Conservation (phyloP, 1,140 invertebrate genomes). For the Amyelois transitella region DNA sequence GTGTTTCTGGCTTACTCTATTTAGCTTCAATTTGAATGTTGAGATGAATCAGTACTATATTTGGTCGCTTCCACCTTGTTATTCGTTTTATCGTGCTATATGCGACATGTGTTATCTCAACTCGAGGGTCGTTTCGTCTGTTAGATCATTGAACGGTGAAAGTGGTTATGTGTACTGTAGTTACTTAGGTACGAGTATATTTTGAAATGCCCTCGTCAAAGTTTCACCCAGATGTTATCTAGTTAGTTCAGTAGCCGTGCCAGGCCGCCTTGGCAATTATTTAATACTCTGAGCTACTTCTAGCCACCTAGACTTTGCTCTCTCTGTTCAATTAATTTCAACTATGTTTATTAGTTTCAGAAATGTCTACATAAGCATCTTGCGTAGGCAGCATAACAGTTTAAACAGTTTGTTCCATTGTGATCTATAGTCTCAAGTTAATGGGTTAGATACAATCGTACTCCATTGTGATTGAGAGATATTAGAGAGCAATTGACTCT, state of each 20-base stretch:
- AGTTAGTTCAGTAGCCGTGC: slow-evolving; percentile 32
- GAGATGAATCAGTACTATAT: background rate
- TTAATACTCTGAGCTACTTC: slow-evolving; percentile 17
- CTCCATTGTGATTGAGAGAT: background rate
- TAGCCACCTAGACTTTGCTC: slow-evolving; percentile 32
- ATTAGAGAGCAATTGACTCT: slow-evolving; percentile 2
- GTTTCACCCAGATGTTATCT: slow-evolving; percentile 52
- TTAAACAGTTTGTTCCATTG: background rate
- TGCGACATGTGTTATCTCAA: background rate
- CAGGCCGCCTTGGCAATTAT: slow-evolving; percentile 43
- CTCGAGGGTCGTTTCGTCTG: no score
- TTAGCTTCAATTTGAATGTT: background rate
- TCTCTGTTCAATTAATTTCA: slow-evolving; percentile 23
- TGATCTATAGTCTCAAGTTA: background rate
- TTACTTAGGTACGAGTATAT: slow-evolving; percentile 11
- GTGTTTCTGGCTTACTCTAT: background rate
- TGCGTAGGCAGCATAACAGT: background rate
- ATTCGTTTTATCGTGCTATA: background rate
- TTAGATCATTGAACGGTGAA: slow-evolving; percentile 43
- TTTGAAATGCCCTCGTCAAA: slow-evolving; percentile 37
- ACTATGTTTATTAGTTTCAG: slow-evolving; percentile 16
- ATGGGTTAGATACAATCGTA: background rate
- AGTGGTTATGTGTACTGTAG: slow-evolving; percentile 36
- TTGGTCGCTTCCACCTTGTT: background rate
- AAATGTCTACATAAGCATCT: slow-evolving; percentile 8